Evolutionary conservation across 2,888 invertebrate species (phyloP), one percentile per base, ranked within the genome.

Genomic region (Drosophila testacea): DNA sequence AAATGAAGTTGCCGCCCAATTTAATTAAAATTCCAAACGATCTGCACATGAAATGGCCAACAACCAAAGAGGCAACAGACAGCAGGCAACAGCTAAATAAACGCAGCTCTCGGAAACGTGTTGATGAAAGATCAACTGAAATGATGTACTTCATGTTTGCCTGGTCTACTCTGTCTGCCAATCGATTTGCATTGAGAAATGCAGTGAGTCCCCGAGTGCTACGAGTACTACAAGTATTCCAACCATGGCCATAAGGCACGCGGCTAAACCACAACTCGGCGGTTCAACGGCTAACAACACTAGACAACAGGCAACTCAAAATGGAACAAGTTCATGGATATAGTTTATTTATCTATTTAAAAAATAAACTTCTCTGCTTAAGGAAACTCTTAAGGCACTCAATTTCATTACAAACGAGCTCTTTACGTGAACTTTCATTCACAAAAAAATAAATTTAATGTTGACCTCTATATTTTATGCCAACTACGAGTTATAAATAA

Each of bases 11-110:
- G 74, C 84, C 89, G 89, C 89, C 89, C 90, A 89, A 89, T 90
- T 89, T 90, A 90, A 90, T 89, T 89, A 89, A 89, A 89, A 89
- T 89, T 90, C 90, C 90, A 85, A 90, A 86, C 89, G 90, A 87
- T 82, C 82, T 81, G 80, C 83, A 87, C 84, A 89, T 81, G 83
- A 73, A 77, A 59, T 60, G 52, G 47, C 44, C 65, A 56, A 46
- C 55, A 56, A 11, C 34, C 32, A 39, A 32, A 30, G 30, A 32
- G 32, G 6, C 9, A 32, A 55, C 36, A 38, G 38, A 38, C 38
- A 22, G 22, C 16, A 36, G 50, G 11, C 47, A 59, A 30, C 30
- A 36, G 51, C 51, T 57, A 63, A 70, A 67, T 72, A 72, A 83
- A 87, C 66, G 85, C 65, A 42, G 52, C 70, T 52, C 69, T 22